Evolutionary conservation across 2,888 invertebrate species (phyloP).

Genomic region (Quadriops clusia): DNA sequence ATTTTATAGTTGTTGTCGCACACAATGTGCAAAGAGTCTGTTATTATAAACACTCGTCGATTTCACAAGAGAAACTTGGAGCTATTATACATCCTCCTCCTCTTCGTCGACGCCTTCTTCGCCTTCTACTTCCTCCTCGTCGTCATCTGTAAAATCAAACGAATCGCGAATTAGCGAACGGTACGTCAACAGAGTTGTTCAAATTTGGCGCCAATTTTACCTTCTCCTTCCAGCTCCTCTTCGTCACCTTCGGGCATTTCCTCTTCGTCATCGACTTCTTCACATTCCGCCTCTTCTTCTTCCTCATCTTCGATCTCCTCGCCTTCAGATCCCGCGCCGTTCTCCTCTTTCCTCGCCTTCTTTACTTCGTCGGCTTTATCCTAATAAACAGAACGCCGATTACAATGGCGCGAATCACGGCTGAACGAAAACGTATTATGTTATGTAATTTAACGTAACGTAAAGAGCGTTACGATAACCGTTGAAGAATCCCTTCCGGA

Average conservation of each 20-base stretch:
- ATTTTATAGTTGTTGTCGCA: too few species aligned
- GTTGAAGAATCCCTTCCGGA: too few species aligned
- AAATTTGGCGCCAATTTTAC: slow-evolving; percentile 20
- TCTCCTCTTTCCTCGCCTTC: slow-evolving; percentile 71
- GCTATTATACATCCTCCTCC: slow-evolving; percentile 37
- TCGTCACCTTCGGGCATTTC: slow-evolving; percentile 37
- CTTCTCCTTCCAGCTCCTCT: slow-evolving; percentile 37
- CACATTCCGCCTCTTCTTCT: slow-evolving; percentile 34
- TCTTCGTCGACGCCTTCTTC: slow-evolving; percentile 36
- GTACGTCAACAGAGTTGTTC: background rate
- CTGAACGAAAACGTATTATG: too few species aligned
- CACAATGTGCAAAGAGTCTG: slow-evolving; percentile 21
- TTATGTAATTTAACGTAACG: too few species aligned
- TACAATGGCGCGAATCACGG: too few species aligned
- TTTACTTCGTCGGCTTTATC: slow-evolving; percentile 64
- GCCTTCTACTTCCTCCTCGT: slow-evolving; percentile 35
- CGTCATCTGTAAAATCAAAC: slow-evolving; percentile 29
- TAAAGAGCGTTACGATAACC: too few species aligned
- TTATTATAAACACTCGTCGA: slow-evolving; percentile 22
- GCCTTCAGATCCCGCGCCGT: slow-evolving; percentile 53
- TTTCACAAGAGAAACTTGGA: too few species aligned
- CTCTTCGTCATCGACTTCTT: slow-evolving; percentile 37
- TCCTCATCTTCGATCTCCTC: slow-evolving; percentile 55
- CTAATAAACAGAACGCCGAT: too few species aligned
- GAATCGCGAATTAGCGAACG: too few species aligned